A percentile compares a stretch with the other conserved stretches of the same genome.
Conservation (phyloP, 2,797 vertebrate species). For the Momotus momota region DNA sequence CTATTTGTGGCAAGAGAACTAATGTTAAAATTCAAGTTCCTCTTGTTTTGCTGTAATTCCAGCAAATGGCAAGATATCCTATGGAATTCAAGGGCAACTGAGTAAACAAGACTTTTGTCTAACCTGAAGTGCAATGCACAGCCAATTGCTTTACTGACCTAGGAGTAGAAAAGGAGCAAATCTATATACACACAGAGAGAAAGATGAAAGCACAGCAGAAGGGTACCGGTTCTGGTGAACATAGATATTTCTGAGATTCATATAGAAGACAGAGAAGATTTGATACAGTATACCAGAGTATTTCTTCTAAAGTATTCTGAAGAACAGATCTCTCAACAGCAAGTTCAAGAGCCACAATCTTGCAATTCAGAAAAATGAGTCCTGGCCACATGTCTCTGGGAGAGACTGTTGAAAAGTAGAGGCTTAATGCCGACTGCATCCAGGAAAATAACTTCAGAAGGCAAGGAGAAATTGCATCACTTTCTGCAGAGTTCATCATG, state of each 20-base stretch:
- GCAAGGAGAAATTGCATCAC: not conserved
- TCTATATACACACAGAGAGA: not conserved
- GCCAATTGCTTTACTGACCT: not conserved
- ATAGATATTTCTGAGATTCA: not conserved
- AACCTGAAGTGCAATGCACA: not conserved
- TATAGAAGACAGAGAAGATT: not conserved
- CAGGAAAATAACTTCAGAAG: not conserved
- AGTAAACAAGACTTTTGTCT: not conserved
- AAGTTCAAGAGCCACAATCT: not conserved
- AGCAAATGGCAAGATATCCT: not conserved
- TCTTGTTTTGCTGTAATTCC: not conserved
- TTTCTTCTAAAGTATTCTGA: not conserved
- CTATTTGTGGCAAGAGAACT: not conserved
- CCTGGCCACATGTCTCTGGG: not conserved
- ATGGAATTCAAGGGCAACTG: not conserved
- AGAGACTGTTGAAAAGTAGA: not conserved
- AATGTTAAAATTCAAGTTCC: not conserved
- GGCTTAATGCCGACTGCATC: not conserved
- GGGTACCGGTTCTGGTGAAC: not conserved
- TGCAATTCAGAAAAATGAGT: not conserved
- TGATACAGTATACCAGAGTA: not conserved
- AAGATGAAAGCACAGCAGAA: not conserved
- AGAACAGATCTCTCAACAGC: not conserved
- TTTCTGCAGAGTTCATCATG: not conserved
- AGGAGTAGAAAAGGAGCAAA: not conserved